A percentile compares a stretch with the other conserved stretches of the same genome.
These are phyloP conservation scores for Aix galericulata DNA, from an alignment of 2,113 vertebrate genomes.

Conservation along the genomic window DNA sequence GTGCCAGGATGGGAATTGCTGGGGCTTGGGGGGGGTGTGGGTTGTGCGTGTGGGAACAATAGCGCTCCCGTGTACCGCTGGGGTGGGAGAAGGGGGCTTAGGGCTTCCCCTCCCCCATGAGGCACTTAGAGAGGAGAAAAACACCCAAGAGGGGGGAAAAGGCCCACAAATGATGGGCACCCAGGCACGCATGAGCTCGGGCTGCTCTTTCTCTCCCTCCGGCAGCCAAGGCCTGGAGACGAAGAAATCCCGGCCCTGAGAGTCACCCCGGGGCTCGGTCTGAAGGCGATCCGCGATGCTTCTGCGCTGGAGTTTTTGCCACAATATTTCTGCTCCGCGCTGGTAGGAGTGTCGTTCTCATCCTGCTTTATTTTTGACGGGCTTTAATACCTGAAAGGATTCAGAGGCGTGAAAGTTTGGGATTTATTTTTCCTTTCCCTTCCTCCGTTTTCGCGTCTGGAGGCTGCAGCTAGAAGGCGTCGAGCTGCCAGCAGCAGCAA, in stretches of 20 bases:
- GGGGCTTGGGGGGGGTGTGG: too few species aligned
- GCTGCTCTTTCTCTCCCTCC: not conserved
- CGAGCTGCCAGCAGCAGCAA: not conserved
- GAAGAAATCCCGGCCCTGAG: not conserved
- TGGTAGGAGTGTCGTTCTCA: not conserved
- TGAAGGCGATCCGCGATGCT: not conserved
- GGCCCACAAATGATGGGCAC: not conserved
- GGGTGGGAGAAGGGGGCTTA: not conserved
- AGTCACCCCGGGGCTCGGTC: too few species aligned
- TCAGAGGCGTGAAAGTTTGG: not conserved
- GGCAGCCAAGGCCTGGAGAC: not conserved
- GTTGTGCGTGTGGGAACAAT: not conserved
- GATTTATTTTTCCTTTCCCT: not conserved
- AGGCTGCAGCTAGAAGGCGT: constrained; percentile 15
- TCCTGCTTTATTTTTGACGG: not conserved
- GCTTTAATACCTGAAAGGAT: constrained; percentile 2
- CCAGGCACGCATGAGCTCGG: not conserved
- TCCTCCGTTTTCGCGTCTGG: not conserved
- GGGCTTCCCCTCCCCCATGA: not conserved
- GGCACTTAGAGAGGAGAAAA: not conserved
- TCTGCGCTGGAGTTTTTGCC: not conserved
- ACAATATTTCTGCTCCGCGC: not conserved
- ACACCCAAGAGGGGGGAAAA: not conserved
- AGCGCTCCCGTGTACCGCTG: not conserved
- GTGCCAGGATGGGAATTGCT: not conserved